phyloP scores from a whole-genome alignment of 2,888 invertebrate genomes.

The Gryllus longicercus region DNA sequence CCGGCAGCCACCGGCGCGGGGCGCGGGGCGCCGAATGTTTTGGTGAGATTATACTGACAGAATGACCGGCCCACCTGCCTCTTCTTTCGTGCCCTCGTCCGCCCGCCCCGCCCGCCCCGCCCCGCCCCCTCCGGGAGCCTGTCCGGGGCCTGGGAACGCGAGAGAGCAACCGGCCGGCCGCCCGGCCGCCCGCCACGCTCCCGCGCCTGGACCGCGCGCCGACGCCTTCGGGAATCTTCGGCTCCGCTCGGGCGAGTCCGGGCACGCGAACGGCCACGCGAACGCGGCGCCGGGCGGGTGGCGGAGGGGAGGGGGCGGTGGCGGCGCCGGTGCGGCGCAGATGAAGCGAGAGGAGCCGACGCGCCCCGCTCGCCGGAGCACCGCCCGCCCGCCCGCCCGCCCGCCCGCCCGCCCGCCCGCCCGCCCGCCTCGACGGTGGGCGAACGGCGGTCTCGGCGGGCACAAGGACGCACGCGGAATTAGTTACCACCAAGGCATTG shows the following conservation, averaged over 20 bases:
- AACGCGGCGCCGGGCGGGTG: constrained; percentile 19
- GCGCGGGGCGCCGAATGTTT: constrained; percentile 35
- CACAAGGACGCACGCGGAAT: too few species aligned
- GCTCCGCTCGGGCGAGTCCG: constrained; percentile 32
- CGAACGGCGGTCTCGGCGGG: too few species aligned
- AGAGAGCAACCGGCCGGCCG: constrained; percentile 23
- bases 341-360: not conserved
- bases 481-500: too few species aligned
- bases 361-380: not conserved
- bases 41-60: constrained; percentile 37
- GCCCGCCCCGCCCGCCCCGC: not conserved
- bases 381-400: too few species aligned
- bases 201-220: not conserved
- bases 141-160: constrained; percentile 34
- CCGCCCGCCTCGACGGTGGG: too few species aligned
- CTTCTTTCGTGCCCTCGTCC: constrained; percentile 24
- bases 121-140: constrained; percentile 24
- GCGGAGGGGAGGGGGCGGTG: not conserved
- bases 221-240: constrained; percentile 29
- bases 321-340: not conserved
- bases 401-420: too few species aligned
- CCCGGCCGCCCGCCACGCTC: not conserved
- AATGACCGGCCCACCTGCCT: constrained; percentile 37
- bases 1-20: constrained; percentile 22
- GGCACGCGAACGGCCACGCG: constrained; percentile 38